Evolutionary conservation across 2,797 vertebrate species (phyloP).

Genomic region (Mionectes olivaceus): DNA sequence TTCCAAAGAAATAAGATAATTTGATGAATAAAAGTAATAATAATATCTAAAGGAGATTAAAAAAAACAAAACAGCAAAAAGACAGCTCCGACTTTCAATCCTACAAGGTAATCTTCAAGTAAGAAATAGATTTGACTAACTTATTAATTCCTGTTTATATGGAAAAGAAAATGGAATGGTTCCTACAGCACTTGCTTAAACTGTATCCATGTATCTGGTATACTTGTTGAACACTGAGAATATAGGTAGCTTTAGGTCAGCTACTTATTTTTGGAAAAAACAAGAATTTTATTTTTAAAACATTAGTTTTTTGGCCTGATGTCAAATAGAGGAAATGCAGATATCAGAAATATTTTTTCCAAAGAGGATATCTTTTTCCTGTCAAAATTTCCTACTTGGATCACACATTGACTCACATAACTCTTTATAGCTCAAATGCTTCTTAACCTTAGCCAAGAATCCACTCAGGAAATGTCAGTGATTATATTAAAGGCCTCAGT

Average conservation of each 20-base stretch:
- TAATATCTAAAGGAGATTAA: not conserved
- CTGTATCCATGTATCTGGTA: not conserved
- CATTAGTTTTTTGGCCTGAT: not conserved
- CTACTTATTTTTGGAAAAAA: not conserved
- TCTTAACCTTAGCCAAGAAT: not conserved
- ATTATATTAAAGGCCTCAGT: not conserved
- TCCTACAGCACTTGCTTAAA: not conserved
- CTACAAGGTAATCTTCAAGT: not conserved
- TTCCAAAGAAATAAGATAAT: not conserved
- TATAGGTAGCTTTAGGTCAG: not conserved
- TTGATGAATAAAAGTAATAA: not conserved
- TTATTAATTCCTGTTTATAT: not conserved
- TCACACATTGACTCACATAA: not conserved
- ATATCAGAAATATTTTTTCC: not conserved
- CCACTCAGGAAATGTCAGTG: not conserved
- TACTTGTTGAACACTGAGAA: not conserved
- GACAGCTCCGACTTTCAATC: not conserved
- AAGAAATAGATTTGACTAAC: not conserved
- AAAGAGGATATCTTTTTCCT: not conserved
- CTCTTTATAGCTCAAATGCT: not conserved
- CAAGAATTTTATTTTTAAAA: not conserved
- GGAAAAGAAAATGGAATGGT: not conserved
- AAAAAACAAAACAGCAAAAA: not conserved
- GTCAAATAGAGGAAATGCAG: not conserved
- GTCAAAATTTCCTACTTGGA: not conserved